phyloP scores from a whole-genome alignment of 2,797 vertebrate genomes.

The Pseudochaenichthys georgianus region DNA sequence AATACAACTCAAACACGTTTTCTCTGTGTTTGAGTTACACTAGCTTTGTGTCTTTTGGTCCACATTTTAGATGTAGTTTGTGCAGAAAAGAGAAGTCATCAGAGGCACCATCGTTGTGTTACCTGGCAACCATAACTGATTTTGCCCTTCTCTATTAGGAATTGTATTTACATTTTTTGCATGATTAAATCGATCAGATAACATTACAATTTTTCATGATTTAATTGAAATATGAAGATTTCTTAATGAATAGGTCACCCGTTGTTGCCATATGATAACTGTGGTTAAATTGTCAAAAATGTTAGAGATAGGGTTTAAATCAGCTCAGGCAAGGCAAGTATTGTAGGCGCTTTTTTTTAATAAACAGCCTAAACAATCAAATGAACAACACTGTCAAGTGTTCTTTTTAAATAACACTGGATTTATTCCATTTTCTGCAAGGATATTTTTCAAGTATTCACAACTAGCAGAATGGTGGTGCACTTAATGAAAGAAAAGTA shows the following conservation, averaged over 20 bases:
- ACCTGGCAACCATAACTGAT: constrained; percentile 41
- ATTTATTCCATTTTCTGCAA: constrained; percentile 37
- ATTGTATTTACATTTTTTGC: not conserved
- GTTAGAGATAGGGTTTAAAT: constrained; percentile 3
- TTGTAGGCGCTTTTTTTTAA: constrained; percentile 63
- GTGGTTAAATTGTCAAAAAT: not conserved
- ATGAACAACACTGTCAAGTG: constrained; percentile 26
- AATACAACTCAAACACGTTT: not conserved
- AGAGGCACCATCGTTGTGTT: constrained; percentile 45
- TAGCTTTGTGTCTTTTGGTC: constrained; percentile 40
- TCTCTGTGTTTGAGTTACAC: not conserved
- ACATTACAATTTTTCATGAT: not conserved
- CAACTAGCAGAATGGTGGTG: constrained; percentile 41
- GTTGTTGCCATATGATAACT: not conserved
- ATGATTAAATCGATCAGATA: not conserved
- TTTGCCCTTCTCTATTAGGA: constrained; percentile 5
- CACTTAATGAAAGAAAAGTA: constrained; percentile 58
- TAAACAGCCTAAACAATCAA: constrained; percentile 33
- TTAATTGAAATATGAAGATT: not conserved
- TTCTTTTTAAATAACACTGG: constrained; percentile 27
- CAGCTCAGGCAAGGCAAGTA: constrained; percentile 55
- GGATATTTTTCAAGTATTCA: constrained; percentile 51
- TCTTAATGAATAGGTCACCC: constrained; percentile 5
- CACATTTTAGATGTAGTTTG: constrained; percentile 26
- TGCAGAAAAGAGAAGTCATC: constrained; percentile 40